Evolutionary conservation across 1,140 invertebrate species (phyloP), one percentile per base, ranked within the genome.

Genomic region (Bacillus rossius): DNA sequence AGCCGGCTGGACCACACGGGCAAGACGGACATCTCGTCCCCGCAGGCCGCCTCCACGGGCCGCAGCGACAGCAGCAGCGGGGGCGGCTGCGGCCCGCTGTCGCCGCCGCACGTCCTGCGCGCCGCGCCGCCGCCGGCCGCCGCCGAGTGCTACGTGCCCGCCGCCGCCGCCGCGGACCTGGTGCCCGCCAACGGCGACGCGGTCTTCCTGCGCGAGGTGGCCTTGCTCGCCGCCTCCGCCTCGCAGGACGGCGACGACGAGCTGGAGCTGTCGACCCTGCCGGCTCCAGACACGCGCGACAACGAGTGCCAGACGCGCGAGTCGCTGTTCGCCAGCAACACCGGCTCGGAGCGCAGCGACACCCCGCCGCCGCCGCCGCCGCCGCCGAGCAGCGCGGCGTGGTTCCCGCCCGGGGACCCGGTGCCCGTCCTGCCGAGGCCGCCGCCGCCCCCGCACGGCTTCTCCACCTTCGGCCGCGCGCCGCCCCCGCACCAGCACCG

Each of bases 271-370:
- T 34, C 48, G 51, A 67, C 17, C 53, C 63, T 43, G 40, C 47
- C 20, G 16, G 22, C 20, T 8, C 79, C 83, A 14, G 86, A 89
- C 65, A 90, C 87, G 72, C 81, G 85, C 57, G 88, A 91, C 67
- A 88, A 81, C 52, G 86, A 84, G 2, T 90, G 87, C 67, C 89
- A 92, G 68, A 91, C 89, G 0, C 77, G 87, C 37, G 87, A 90
- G 66, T 89, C 85, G 65, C 72, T 90, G 2, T 87, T 88, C 66
- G 81, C 86, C 38, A n/a, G n/a, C n/a, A 71, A 65, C 23, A 51
- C 45, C 7, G 59, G 55, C 19, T 57, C 62, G 22, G 61, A 62
- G 8, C 59, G 59, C 17, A 63, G 58, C 40, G 64, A 60, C 25
- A 64, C 67, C 10, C 55, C 62, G 16, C 49, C 63, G 1, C 60